Evolutionary conservation across 2,113 vertebrate genomes (phyloP).

Genomic region (Tympanuchus pallidicinctus): DNA sequence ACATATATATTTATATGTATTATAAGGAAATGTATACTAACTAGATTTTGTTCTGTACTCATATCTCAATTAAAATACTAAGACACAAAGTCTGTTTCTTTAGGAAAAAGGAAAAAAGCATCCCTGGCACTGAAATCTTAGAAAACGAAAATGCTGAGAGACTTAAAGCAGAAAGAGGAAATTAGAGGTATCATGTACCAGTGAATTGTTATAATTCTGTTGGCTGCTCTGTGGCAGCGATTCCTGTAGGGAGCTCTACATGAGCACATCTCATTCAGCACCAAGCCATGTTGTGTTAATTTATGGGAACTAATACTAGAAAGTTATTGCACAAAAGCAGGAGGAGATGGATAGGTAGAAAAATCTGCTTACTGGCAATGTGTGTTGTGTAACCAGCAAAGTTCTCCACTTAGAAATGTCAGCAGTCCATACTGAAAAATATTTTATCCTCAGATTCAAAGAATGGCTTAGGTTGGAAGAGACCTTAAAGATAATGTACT

Average conservation of each 20-base stretch:
- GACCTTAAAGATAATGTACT: no score
- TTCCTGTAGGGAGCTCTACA: slow-evolving; percentile 29
- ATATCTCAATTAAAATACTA: slow-evolving; percentile 54
- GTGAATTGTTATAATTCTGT: slow-evolving; percentile 58
- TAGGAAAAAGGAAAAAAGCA: slow-evolving; percentile 40
- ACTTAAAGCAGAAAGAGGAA: slow-evolving; percentile 50
- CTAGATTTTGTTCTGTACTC: slow-evolving; percentile 22
- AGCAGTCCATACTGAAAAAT: neutral
- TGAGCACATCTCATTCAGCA: slow-evolving; percentile 12
- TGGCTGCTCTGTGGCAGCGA: slow-evolving; percentile 55
- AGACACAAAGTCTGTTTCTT: slow-evolving; percentile 24
- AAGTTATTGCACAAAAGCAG: neutral
- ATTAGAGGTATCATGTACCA: slow-evolving; percentile 54
- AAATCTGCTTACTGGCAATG: slow-evolving; percentile 8
- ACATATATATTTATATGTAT: neutral
- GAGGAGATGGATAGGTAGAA: neutral
- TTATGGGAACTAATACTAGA: slow-evolving; percentile 16
- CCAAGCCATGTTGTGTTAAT: neutral
- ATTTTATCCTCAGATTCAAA: neutral
- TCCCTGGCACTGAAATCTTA: slow-evolving; percentile 49
- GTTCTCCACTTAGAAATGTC: neutral
- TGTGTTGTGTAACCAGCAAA: neutral
- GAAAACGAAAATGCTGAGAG: slow-evolving; percentile 53
- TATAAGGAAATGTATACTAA: slow-evolving; percentile 27
- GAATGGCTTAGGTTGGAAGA: no score